Base-by-base conservation (phyloP, 2,888 invertebrate genomes). In the Troilus luridus region DNA sequence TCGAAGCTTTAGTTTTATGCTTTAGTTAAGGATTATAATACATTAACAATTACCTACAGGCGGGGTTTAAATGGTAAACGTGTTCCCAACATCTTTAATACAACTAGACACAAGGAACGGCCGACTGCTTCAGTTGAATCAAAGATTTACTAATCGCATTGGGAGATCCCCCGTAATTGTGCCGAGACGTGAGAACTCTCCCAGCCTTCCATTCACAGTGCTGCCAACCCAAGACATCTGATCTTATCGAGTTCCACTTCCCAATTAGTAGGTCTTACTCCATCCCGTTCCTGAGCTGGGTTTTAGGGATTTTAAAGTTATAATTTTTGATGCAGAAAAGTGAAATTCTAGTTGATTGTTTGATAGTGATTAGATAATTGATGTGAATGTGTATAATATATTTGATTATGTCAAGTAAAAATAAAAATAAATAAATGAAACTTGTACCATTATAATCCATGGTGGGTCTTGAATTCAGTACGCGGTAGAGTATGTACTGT, bases 121-220 rank as follows among this genome's bases (percentile, higher is more conserved):
- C 41, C 41, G 41, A 41, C 41, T 41, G 1, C 27, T 41, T 8
- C 72, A 0, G 41, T 41, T 77, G 27, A 77, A 77, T 72, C 12
- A 19, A n/a, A 17, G 72, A 77, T 41, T 41, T 7, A 77, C 41
- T 19, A 19, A 77, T 8, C 21, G 1, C 6, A 27, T 41, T 77
- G 1, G 8, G n/a, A 14, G 72, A 72, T 6, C 27, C 24, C 27
- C 27, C 19, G 27, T 14, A 41, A 8, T 77, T 17, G 72, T 17
- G 41, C 7, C 19, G 41, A 24, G 72, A 77, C 72, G 72, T 77
- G 72, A 77, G 72, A 77, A 77, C 72, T 77, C 17, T 77, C 72
- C 19, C 72, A 77, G 27, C 27, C 27, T 41, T 77, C 41, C 72
- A 41, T 41, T 77, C 72, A 41, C 72, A 77, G 72, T 67, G 67